Percentiles rank a stretch among this genome's conserved stretches.
These are phyloP conservation scores for Macrosteles quadrilineatus DNA, from an alignment of 1,140 invertebrate genomes.

Conservation along the genomic window DNA sequence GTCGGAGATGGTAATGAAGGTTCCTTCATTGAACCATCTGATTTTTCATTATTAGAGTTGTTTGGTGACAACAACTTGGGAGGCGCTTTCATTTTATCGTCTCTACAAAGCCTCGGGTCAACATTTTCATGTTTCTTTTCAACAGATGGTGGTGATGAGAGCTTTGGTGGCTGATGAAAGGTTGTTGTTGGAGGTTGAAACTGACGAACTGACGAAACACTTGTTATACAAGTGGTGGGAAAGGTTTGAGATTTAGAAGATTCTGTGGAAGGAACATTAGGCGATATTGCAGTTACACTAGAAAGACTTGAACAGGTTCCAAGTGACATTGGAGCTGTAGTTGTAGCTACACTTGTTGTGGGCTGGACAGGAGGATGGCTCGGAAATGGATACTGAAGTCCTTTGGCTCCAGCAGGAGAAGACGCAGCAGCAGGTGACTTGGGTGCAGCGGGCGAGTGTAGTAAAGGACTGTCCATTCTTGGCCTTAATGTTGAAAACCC, in stretches of 20 bases:
- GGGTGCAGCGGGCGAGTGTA: slow-evolving; percentile 37
- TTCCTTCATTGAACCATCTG: slow-evolving; percentile 28
- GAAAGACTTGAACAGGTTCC: slow-evolving; percentile 13
- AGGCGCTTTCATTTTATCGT: slow-evolving; percentile 31
- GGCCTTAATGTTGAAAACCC: slow-evolving; percentile 37
- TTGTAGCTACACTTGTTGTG: slow-evolving; percentile 36
- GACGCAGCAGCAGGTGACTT: slow-evolving; percentile 42
- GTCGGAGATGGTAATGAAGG: neutral
- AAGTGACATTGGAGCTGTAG: slow-evolving; percentile 30
- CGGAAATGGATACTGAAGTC: slow-evolving; percentile 80
- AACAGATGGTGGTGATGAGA: slow-evolving; percentile 34
- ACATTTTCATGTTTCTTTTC: slow-evolving; percentile 26
- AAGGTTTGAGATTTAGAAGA: slow-evolving; percentile 36
- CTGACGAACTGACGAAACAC: slow-evolving; percentile 29
- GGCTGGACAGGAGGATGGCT: slow-evolving; percentile 62
- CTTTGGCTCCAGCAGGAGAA: slow-evolving; percentile 55
- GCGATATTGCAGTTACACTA: slow-evolving; percentile 31
- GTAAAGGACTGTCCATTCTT: slow-evolving; percentile 38
- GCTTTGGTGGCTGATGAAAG: slow-evolving; percentile 36
- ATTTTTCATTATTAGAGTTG: slow-evolving; percentile 30
- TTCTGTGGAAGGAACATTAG: slow-evolving; percentile 25
- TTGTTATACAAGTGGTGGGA: slow-evolving; percentile 33
- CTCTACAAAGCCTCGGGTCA: neutral
- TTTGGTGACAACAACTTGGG: slow-evolving; percentile 20
- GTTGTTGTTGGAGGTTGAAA: slow-evolving; percentile 26